Conservation (phyloP, 2,113 vertebrate genomes). For the Podocnemis expansa region DNA sequence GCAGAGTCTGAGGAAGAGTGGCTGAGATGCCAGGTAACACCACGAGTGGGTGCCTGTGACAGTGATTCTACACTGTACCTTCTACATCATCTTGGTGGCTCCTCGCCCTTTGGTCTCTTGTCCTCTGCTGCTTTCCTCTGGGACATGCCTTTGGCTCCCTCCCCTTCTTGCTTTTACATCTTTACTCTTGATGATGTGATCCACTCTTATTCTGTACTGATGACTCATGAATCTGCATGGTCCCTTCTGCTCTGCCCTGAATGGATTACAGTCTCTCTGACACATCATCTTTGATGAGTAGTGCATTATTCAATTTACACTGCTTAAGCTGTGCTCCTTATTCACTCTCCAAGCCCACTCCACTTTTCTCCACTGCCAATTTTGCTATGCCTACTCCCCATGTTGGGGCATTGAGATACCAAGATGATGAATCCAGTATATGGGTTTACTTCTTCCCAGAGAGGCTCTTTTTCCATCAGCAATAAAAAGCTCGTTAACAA, state of each 20-base stretch:
- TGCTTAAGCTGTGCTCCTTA: neutral
- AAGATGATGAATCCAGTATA: neutral
- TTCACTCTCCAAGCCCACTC: neutral
- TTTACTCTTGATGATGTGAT: neutral
- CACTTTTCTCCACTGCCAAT: neutral
- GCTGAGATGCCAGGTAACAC: neutral
- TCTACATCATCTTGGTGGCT: neutral
- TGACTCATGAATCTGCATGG: neutral
- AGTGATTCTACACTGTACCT: neutral
- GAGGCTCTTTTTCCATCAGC: neutral
- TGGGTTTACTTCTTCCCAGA: neutral
- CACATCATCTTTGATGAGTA: neutral
- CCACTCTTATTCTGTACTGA: neutral
- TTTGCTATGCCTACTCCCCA: accelerated
- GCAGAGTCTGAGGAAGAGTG: neutral
- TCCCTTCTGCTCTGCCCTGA: neutral
- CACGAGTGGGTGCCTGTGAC: neutral
- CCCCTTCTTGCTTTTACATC: neutral
- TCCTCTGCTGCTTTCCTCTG: neutral
- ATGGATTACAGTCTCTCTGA: neutral
- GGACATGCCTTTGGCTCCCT: neutral
- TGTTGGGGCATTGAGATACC: neutral
- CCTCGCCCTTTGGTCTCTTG: neutral
- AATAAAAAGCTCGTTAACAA: neutral
- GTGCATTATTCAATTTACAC: neutral